Evolutionary conservation across 2,113 vertebrate genomes (phyloP).

Genomic region (Eonycteris spelaea): DNA sequence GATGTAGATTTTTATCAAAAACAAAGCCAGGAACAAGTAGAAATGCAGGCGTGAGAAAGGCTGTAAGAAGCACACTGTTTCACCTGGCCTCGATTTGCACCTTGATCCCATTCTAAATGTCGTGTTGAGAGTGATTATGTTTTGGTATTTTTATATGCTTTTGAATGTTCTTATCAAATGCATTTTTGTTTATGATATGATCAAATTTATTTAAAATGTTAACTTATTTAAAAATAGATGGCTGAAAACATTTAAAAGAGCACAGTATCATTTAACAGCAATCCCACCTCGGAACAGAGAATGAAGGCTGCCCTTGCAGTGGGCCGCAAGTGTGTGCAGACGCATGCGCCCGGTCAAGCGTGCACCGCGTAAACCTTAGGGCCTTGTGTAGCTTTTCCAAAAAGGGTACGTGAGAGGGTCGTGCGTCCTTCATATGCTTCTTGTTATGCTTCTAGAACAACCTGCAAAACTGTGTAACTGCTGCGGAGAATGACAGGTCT

Average conservation of each 20-base stretch:
- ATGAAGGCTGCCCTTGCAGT: fast-evolving
- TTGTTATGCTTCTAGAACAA: background rate
- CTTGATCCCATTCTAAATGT: background rate
- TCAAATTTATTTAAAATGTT: background rate
- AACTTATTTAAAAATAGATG: background rate
- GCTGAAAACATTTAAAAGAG: background rate
- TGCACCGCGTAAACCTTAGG: fast-evolving
- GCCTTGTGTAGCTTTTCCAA: background rate
- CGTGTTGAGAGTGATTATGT: fast-evolving
- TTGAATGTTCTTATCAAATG: background rate
- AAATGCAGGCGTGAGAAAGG: background rate
- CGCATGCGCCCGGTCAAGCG: background rate
- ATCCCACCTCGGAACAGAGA: no score
- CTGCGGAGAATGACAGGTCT: background rate
- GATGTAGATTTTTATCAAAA: background rate
- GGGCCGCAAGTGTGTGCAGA: fast-evolving
- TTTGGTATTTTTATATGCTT: background rate
- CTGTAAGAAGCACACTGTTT: background rate
- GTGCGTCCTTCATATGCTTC: background rate
- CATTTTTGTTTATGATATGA: background rate
- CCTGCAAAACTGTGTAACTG: background rate
- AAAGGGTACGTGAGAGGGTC: background rate
- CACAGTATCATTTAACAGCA: background rate
- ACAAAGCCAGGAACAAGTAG: background rate
- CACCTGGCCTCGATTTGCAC: background rate